phyloP scores from a whole-genome alignment of 1,140 invertebrate genomes.

The Mamestra configurata region DNA sequence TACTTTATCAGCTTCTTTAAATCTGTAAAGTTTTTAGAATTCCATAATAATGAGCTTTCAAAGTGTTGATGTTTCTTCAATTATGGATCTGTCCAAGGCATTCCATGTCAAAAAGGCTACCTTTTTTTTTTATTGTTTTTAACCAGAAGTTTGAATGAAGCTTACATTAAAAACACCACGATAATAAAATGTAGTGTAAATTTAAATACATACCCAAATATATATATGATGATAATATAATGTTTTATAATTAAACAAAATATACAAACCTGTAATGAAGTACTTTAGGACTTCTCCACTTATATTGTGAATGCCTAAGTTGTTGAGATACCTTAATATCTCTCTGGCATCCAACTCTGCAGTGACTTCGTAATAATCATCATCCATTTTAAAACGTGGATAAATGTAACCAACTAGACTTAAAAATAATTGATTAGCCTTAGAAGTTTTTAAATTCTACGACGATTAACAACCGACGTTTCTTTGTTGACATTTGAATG shows the following conservation, averaged over 20 bases:
- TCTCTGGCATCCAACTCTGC: slow-evolving; percentile 77
- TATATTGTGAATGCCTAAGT: slow-evolving; percentile 82
- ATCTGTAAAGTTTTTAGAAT: slow-evolving; percentile 78
- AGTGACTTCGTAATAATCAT: slow-evolving; percentile 71
- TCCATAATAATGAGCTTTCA: no score
- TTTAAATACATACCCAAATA: no score
- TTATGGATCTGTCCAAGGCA: no score
- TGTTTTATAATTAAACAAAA: not conserved
- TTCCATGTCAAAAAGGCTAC: no score
- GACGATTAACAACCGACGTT: not conserved
- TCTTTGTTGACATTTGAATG: not conserved
- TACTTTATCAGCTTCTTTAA: slow-evolving; percentile 89
- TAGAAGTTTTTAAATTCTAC: not conserved
- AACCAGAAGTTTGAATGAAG: not conserved
- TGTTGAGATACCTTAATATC: slow-evolving; percentile 81
- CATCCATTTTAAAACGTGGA: slow-evolving; percentile 36
- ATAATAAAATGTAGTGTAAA: not conserved
- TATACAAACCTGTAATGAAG: slow-evolving; percentile 75
- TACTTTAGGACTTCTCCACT: slow-evolving; percentile 82
- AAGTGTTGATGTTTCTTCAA: no score
- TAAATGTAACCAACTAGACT: slow-evolving; percentile 20
- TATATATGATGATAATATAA: not conserved
- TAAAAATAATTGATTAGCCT: not conserved
- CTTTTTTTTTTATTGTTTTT: no score
- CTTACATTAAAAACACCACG: not conserved